These are phyloP conservation scores for Holothuria scabra DNA, from an alignment of 53 echinoderm and acorn worm species.

Conservation along the genomic window DNA sequence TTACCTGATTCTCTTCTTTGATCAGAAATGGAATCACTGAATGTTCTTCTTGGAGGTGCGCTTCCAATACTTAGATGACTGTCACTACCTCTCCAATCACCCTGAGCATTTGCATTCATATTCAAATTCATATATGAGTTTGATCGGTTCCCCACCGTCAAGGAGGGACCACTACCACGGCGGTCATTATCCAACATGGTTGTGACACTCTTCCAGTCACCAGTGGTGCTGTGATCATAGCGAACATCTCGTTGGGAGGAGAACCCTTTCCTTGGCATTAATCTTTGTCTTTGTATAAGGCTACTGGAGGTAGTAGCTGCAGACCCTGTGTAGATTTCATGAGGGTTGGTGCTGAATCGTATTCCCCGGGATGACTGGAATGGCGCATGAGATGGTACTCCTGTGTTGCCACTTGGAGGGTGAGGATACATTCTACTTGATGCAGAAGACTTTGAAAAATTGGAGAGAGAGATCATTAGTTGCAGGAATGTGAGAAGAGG, in stretches of 20 bases:
- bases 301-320: conserved; percentile 10
- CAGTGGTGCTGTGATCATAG: conserved; percentile 4
- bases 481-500: too few species aligned
- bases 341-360: background rate
- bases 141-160: conserved; percentile 29
- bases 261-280: conserved; percentile 42
- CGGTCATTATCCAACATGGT: conserved; percentile 3
- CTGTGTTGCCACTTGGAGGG: conserved; percentile 15
- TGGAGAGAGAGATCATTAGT: too few species aligned
- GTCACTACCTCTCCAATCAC: conserved; percentile 22
- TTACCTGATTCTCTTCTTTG: conserved; percentile 29
- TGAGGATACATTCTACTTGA: conserved; percentile 37
- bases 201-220: conserved; percentile 5
- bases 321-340: conserved; percentile 10
- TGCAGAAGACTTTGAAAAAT: background rate
- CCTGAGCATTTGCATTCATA: conserved; percentile 17
- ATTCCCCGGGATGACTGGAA: conserved; percentile 38
- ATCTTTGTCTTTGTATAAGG: conserved; percentile 33
- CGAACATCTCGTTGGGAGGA: conserved; percentile 38
- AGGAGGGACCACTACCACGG: background rate
- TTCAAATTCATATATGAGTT: conserved; percentile 37
- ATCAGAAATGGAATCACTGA: conserved; percentile 3
- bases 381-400: conserved; percentile 7
- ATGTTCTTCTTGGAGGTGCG: conserved; percentile 10
- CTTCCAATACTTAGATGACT: conserved; percentile 25